A percentile compares a stretch with the other conserved stretches of the same genome.
Evolutionary conservation across 2,888 invertebrate species (phyloP).

Genomic region (Gortyna flavago): DNA sequence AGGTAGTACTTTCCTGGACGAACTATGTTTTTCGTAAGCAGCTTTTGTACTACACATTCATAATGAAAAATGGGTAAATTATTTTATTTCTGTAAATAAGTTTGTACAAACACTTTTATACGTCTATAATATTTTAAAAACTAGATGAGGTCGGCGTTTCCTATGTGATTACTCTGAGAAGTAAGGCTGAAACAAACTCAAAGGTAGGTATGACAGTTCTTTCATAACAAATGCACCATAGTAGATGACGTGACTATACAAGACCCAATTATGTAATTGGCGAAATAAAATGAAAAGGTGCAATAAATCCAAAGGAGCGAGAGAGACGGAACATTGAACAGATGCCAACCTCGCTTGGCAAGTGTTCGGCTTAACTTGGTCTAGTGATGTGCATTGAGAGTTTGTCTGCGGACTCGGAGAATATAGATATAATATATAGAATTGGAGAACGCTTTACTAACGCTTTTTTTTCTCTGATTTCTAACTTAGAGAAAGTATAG

Average conservation of each 20-base stretch:
- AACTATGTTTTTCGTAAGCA: neutral
- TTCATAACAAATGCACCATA: neutral
- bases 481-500: neutral
- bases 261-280: slow-evolving; percentile 52
- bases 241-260: neutral
- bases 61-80: too few species aligned
- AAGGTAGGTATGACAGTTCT: neutral
- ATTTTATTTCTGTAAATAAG: too few species aligned
- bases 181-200: neutral
- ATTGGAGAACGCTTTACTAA: neutral
- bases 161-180: neutral
- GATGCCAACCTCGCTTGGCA: slow-evolving; percentile 61
- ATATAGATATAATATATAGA: too few species aligned
- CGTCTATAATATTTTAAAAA: too few species aligned
- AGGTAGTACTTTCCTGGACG: neutral
- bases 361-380: slow-evolving; percentile 26
- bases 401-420: neutral
- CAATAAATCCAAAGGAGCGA: slow-evolving; percentile 37
- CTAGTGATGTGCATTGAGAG: slow-evolving; percentile 54
- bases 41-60: too few species aligned
- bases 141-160: neutral
- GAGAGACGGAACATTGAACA: slow-evolving; percentile 59
- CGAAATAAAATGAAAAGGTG: slow-evolving; percentile 35
- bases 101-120: too few species aligned
- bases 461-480: too few species aligned